A percentile compares a stretch with the other conserved stretches of the same genome.
phyloP scores from a whole-genome alignment of 2,113 vertebrate species.

The Podilymbus podiceps region DNA sequence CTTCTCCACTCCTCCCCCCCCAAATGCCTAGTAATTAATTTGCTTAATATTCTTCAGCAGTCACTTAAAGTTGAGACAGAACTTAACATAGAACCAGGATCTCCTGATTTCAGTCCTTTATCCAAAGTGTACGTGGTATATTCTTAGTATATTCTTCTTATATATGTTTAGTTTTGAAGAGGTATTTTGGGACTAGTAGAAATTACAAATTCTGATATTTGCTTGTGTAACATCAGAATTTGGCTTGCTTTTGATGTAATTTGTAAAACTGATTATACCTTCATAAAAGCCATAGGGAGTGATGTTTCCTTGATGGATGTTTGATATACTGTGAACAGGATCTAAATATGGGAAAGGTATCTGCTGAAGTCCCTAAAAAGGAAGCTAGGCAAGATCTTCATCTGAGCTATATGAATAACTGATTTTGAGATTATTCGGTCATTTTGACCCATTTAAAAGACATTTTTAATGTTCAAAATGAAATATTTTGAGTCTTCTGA shows the following conservation, averaged over 20 bases:
- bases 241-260: background rate
- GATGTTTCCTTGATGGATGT: background rate
- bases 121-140: rapidly evolving
- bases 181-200: background rate
- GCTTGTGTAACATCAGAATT: background rate
- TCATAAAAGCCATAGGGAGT: background rate
- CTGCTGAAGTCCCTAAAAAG: background rate
- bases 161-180: background rate
- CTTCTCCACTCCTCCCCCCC: background rate
- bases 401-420: background rate
- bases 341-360: background rate
- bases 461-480: background rate
- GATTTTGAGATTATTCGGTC: background rate
- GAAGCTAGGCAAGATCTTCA: background rate
- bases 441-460: background rate
- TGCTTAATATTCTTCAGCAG: background rate
- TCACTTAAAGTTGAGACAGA: background rate
- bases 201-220: background rate
- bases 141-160: no score
- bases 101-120: background rate
- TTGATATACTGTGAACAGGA: background rate
- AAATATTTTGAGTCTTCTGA: background rate
- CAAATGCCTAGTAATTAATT: background rate
- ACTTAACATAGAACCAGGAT: background rate
- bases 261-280: background rate